These are phyloP conservation scores for Apostichopus japonicus DNA, from an alignment of 35 echinoderm and acorn worm genomes.

Conservation along the genomic window DNA sequence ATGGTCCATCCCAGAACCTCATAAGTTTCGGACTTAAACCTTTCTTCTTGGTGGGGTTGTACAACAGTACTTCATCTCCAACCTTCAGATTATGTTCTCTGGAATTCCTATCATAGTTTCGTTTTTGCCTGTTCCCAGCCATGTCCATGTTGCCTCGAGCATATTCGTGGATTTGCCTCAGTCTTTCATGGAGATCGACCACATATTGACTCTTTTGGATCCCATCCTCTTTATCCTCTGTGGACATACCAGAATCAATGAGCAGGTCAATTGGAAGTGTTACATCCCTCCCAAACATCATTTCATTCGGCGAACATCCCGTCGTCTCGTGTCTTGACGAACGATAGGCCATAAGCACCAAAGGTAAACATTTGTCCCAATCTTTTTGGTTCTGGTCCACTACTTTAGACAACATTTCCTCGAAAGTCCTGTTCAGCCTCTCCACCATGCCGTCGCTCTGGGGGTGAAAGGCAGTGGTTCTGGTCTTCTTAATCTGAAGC, in stretches of 20 bases:
- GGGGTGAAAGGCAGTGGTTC: conserved; percentile 53
- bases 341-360: too few relatives aligned
- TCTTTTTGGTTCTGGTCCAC: conserved; percentile 59
- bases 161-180: neutral
- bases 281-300: conserved; percentile 61
- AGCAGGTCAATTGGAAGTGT: conserved; percentile 48
- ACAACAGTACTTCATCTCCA: conserved; percentile 58
- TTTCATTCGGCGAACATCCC: conserved; percentile 67
- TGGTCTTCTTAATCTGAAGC: conserved; percentile 48
- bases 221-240: neutral
- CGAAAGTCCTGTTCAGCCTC: conserved; percentile 40
- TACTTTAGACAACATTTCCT: conserved; percentile 66
- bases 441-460: conserved; percentile 70
- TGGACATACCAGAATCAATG: neutral
- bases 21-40: conserved; percentile 32
- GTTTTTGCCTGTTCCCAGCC: neutral
- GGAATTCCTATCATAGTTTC: neutral
- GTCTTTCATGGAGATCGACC: neutral
- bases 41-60: conserved; percentile 38
- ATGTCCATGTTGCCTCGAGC: neutral
- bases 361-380: conserved; percentile 63
- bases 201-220: neutral
- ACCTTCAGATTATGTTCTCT: neutral
- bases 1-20: neutral
- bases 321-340: conserved; percentile 66